A percentile compares a stretch with the other conserved stretches of the same genome.
phyloP scores from a whole-genome alignment of 1,140 invertebrate genomes.

The Venturia canescens region DNA sequence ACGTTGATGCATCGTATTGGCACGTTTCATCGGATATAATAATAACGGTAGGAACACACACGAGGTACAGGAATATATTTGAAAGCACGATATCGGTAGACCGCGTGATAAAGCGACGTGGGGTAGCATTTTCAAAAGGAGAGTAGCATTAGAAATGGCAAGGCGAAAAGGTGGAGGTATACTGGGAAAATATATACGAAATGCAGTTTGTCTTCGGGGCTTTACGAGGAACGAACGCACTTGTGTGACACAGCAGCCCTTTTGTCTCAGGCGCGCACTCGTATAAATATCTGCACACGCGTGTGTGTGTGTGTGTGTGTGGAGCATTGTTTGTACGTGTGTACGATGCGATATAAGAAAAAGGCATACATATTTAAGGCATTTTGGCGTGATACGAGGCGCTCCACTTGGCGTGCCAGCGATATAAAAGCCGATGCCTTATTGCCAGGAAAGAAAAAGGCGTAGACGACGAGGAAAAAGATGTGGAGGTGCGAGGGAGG shows the following conservation, averaged over 20 bases:
- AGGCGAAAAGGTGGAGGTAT: background rate
- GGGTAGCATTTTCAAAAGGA: too few species aligned
- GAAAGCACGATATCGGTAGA: background rate
- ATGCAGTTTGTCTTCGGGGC: constrained; percentile 26
- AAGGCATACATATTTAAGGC: constrained; percentile 39
- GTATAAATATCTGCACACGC: background rate
- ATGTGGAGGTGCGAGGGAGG: background rate
- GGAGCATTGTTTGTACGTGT: too few species aligned
- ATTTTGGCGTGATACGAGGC: constrained; percentile 10
- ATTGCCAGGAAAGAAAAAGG: constrained; percentile 25
- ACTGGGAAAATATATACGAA: background rate
- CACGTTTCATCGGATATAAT: too few species aligned
- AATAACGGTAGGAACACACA: background rate
- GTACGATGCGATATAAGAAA: background rate
- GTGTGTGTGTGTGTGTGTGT: background rate
- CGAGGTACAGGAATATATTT: too few species aligned
- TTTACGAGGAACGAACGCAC: constrained; percentile 43
- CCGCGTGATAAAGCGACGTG: background rate
- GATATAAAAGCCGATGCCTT: constrained; percentile 39
- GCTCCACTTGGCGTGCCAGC: constrained; percentile 41
- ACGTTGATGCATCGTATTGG: too few species aligned
- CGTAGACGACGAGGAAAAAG: background rate
- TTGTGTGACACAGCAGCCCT: constrained; percentile 15
- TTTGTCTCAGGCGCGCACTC: constrained; percentile 5
- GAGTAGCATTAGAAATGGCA: background rate